phyloP scores from a whole-genome alignment of 2,113 vertebrate genomes.

The Alosa alosa region DNA sequence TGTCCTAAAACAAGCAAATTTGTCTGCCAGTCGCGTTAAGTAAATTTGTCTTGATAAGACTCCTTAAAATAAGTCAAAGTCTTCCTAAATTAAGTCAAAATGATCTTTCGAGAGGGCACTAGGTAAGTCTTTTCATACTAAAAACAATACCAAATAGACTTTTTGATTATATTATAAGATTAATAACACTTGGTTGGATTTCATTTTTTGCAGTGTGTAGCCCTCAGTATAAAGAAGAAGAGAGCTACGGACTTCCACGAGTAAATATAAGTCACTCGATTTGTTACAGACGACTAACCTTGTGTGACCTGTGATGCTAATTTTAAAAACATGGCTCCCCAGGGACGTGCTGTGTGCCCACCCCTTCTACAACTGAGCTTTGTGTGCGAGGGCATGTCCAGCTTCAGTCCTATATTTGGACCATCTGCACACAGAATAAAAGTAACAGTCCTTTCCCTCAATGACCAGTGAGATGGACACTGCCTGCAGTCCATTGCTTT shows the following conservation, averaged over 20 bases:
- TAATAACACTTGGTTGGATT: no score
- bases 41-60: no score
- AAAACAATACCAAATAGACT: no score
- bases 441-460: background rate
- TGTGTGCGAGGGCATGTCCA: background rate
- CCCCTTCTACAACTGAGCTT: background rate
- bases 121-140: no score
- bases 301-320: background rate
- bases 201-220: no score
- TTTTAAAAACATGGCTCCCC: background rate
- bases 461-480: background rate
- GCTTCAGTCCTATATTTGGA: background rate
- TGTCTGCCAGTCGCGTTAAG: no score
- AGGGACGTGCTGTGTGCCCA: background rate
- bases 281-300: background rate
- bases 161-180: no score
- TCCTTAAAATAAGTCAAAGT: no score
- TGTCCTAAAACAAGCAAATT: no score
- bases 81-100: no score
- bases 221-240: background rate
- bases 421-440: background rate
- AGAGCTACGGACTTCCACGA: background rate
- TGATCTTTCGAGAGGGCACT: no score
- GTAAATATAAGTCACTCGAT: background rate
- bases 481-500: background rate